Base-by-base conservation (phyloP, 2,888 invertebrate genomes). In the Athalia circularis region DNA sequence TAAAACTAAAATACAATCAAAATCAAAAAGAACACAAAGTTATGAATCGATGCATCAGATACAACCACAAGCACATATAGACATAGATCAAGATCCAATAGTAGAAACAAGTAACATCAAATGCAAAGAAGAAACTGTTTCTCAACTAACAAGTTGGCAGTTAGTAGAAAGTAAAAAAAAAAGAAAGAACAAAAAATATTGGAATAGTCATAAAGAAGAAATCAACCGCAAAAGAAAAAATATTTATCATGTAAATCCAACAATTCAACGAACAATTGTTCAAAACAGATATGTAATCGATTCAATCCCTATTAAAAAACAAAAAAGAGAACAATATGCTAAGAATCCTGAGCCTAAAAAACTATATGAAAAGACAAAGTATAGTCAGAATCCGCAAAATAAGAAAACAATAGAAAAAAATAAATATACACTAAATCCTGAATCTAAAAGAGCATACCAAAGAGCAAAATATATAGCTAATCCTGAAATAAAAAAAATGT, bases 281-380 rank as follows among this genome's bases (percentile, higher is more conserved):
- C 29, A 29, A 29, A 29, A 29, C 29, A 29, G 29, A 29, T 29
- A 29, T 29, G 29, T 29, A 29, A 29, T 29, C 29, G 29, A 29
- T 29, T 29, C 29, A 29, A 29, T 29, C 29, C 29, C 29, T 29
- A 29, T 29, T 29, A 29, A 29, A 29, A 29, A 64, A 11, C 1
- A 5, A 9, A 50, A 5, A 9, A 67, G 5, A 4, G 8, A 13
- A 29, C 9, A 7, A 6, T 47, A 67, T 8, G 52, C 48, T 7
- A 7, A 3, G 1, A 5, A 50, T 48, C 15, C 15, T 3, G 48
- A 67, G 7, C 47, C 1, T 11, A 65, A 45, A 5, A 65, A 65
- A 65, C 15, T 45, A 6, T n/a, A 8, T 9, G 65, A 65, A 50
- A 65, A 47, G 65, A 47, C 47, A 47, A 65, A 65, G 13, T 65